Evolutionary conservation across 1,140 invertebrate species (phyloP).

Genomic region (Daktulosphaira vitifoliae): DNA sequence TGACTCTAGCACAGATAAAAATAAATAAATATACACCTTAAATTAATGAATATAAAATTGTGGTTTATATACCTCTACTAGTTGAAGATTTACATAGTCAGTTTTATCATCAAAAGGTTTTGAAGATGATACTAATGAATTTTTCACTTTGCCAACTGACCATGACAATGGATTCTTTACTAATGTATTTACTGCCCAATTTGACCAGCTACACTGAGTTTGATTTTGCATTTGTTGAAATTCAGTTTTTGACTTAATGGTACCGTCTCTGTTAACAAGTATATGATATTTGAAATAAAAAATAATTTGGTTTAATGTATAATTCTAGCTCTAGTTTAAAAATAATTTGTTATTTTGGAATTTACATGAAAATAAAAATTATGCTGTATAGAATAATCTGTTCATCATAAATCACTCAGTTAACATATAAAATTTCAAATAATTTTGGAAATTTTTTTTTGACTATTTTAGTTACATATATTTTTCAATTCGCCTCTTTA

Average conservation of each 20-base stretch:
- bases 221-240: slow-evolving; percentile 20
- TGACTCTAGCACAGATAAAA: neutral
- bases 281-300: no score
- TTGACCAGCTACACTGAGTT: slow-evolving; percentile 14
- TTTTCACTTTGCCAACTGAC: slow-evolving; percentile 5
- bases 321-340: no score
- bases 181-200: slow-evolving; percentile 19
- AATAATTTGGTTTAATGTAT: no score
- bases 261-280: slow-evolving; percentile 11
- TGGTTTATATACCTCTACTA: slow-evolving; percentile 5
- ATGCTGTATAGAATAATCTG: no score
- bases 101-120: slow-evolving; percentile 7
- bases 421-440: no score
- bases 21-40: no score
- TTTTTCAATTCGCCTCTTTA: no score
- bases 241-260: neutral
- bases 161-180: slow-evolving; percentile 23
- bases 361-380: no score
- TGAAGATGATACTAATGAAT: slow-evolving; percentile 13
- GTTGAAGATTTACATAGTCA: slow-evolving; percentile 5
- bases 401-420: no score
- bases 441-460: no score
- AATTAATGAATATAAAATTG: neutral
- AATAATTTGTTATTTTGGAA: no score
- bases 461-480: no score